Evolutionary conservation across 2,113 vertebrate species (phyloP).

Genomic region (Vulpes vulpes): DNA sequence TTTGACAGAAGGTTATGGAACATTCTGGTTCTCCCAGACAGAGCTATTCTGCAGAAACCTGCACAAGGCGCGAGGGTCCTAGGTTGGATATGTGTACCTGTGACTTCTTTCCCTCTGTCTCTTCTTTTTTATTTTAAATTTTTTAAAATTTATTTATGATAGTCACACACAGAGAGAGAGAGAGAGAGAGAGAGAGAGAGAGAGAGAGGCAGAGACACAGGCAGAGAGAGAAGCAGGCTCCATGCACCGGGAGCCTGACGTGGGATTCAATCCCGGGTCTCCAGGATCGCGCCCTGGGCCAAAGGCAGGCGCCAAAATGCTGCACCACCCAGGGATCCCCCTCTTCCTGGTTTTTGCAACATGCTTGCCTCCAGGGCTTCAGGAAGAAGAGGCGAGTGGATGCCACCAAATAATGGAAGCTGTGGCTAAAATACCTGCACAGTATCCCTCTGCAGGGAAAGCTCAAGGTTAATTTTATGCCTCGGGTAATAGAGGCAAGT

Average conservation of each 20-base stretch:
- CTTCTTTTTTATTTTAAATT: too few relatives aligned
- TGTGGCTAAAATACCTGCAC: accelerated
- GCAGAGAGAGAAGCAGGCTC: too few relatives aligned
- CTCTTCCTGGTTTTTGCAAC: background rate
- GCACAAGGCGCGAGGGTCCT: accelerated
- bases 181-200: too few relatives aligned
- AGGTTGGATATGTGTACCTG: too few relatives aligned
- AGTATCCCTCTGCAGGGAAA: accelerated
- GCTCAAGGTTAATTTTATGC: background rate
- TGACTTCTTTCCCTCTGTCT: background rate
- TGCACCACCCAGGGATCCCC: too few relatives aligned
- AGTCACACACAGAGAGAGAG: too few relatives aligned
- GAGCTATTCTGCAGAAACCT: background rate
- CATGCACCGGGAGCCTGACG: too few relatives aligned
- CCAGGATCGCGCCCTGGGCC: too few relatives aligned
- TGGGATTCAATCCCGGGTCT: too few relatives aligned
- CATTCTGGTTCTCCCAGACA: background rate
- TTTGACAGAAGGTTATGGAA: background rate
- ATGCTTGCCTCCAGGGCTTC: background rate
- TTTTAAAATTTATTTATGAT: too few relatives aligned
- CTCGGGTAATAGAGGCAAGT: background rate
- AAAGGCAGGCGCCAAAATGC: too few relatives aligned
- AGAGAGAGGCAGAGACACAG: too few relatives aligned
- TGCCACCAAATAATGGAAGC: background rate
- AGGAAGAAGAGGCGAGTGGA: background rate